Evolutionary conservation across 2,113 vertebrate genomes (phyloP), one percentile per base, ranked within the genome.

Genomic region (Cynocephalus volans): DNA sequence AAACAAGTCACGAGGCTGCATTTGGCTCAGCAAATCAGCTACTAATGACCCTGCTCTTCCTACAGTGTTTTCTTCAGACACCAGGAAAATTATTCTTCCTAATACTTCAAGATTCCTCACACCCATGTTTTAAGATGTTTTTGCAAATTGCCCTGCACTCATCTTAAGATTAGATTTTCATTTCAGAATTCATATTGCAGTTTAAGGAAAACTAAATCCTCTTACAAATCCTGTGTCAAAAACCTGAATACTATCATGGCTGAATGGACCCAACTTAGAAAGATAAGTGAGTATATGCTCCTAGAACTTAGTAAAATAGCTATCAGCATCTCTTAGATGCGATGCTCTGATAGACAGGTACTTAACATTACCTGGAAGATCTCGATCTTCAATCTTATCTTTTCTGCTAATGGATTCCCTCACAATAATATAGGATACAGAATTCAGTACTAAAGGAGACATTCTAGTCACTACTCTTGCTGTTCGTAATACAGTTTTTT

Each of bases 191-290:
- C 92, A 95, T 80, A 89, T 67, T 92, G 80, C 93, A 90, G 79
- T 93, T 95, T 95, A 93, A 97, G 65, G 31, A 90, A 97, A 93
- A 80, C 52, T 45, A 97, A 97, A 97, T 97, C 97, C 95, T 96
- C 94, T 97, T 95, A 95, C 31, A 97, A 97, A 96, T 79, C 92
- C 90, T 69, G 80, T 97, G 93, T 97, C 88, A 67, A 97, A 91
- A 94, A 82, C 45, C 67, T 67, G 56, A 95, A 97, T 94, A 62
- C 89, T 83, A 96, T 92, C 92, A 75, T 72, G 90, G 80, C 56
- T 92, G 70, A 97, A 96, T 84, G 80, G 56, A 96, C 86, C 83
- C 90, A 96, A 70, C 96, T 69, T 62, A 87, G 88, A 88, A 70
- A 97, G 96, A 86, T 96, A 96, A 97, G 86, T 33, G 41, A 41